Base-by-base conservation (phyloP, 2,888 invertebrate species). In the Vesta saturnalis region DNA sequence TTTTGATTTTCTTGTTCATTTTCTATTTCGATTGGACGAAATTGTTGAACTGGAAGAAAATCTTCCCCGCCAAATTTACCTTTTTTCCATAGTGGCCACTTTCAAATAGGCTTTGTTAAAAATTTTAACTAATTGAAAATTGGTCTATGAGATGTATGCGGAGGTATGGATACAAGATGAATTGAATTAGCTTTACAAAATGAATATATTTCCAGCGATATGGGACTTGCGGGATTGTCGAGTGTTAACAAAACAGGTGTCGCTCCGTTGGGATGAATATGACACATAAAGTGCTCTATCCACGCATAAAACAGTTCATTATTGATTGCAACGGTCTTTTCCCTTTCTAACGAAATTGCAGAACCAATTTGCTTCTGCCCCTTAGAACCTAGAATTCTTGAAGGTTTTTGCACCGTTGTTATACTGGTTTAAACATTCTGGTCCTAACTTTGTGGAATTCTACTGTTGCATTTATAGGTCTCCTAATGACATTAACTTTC, bases 371-470 rank as follows among this genome's bases (percentile, higher is more conserved):
- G 46, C 46, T 46, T 46, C 14, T 46, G 46, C 12, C 46, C 46
- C n/a, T 46, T 46, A n/a, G 46, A 14, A 46, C 46, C 14, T 12
- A 46, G 14, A 46, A 4, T 46, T 46, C 14, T 30, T 30, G 30
- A 30, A 30, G 30, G 30, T 30, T 30, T 30, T 46, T 46, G 46
- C 46, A 46, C 46, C 46, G 46, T 46, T n/a, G 46, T n/a, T n/a
- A n/a, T n/a, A n/a, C n/a, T n/a, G n/a, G n/a, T n/a, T n/a, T n/a
- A n/a, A n/a, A n/a, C n/a, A n/a, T n/a, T n/a, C n/a, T n/a, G n/a
- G n/a, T n/a, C n/a, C n/a, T n/a, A n/a, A n/a, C n/a, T n/a, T n/a
- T n/a, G n/a, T n/a, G n/a, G n/a, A n/a, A n/a, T n/a, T n/a, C n/a
- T n/a, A n/a, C n/a, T n/a, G n/a, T n/a, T n/a, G n/a, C n/a, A n/a